phyloP scores from a whole-genome alignment of 2,113 vertebrate species.

The Stomatorhinus ivindoensis region DNA sequence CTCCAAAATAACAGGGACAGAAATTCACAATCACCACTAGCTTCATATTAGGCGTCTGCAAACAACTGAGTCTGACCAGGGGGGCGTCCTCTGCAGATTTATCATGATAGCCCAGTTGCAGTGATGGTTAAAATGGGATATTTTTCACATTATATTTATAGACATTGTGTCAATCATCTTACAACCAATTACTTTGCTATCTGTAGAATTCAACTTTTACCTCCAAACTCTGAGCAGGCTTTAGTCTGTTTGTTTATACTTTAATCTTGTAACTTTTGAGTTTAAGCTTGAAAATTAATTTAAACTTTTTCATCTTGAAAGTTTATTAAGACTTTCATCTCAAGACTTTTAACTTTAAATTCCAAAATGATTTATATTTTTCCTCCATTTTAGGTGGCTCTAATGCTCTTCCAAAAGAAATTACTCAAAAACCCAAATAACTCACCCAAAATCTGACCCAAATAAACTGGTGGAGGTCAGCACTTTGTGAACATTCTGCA shows the following conservation, averaged over 20 bases:
- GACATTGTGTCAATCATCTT: neutral
- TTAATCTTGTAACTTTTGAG: neutral
- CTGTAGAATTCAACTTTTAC: neutral
- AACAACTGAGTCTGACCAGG: neutral
- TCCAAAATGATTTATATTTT: neutral
- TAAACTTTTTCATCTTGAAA: neutral
- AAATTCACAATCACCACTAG: neutral
- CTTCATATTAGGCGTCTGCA: neutral
- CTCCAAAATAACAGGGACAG: neutral
- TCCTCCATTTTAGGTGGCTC: neutral
- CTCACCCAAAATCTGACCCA: slow-evolving; percentile 63
- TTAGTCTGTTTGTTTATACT: neutral
- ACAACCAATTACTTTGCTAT: neutral
- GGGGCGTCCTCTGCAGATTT: neutral
- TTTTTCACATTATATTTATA: neutral
- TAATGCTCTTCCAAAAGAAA: neutral
- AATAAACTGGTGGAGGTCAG: slow-evolving; percentile 58
- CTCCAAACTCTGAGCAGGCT: neutral
- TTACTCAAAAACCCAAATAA: neutral
- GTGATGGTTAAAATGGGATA: neutral
- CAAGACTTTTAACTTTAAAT: neutral
- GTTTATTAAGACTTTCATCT: neutral
- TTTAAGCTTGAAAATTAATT: neutral
- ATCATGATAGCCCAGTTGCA: neutral
- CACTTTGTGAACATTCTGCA: slow-evolving; percentile 78